These are phyloP conservation scores for Micrasema longulum DNA, from an alignment of 1,140 invertebrate species.

Conservation along the genomic window DNA sequence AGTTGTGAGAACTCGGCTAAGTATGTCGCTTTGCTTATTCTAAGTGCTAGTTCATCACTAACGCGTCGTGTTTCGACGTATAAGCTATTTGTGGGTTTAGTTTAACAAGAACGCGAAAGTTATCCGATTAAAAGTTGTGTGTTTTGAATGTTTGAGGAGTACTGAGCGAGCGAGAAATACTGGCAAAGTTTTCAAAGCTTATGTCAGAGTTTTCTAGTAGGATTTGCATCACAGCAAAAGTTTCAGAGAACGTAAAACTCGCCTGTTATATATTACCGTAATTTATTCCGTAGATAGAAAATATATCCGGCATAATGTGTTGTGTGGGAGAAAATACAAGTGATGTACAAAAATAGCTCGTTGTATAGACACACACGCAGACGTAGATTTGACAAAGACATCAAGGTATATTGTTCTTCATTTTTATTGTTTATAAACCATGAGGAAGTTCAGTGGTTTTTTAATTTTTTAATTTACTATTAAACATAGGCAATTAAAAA, in stretches of 20 bases:
- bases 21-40: too few relatives aligned
- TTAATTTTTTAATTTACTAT: too few relatives aligned
- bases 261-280: constrained; percentile 5
- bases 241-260: constrained; percentile 19
- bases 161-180: neutral
- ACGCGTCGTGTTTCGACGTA: neutral
- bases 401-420: too few relatives aligned
- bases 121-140: constrained; percentile 25
- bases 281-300: constrained; percentile 19
- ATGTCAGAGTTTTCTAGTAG: neutral
- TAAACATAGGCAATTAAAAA: too few relatives aligned
- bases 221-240: constrained; percentile 12
- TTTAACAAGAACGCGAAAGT: constrained; percentile 20
- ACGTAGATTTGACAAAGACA: too few relatives aligned
- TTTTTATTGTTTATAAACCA: too few relatives aligned
- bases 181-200: neutral
- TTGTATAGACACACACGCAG: too few relatives aligned
- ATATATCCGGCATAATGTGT: neutral
- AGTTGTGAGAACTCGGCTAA: too few relatives aligned
- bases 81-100: neutral
- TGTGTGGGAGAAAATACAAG: neutral
- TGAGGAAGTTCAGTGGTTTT: too few relatives aligned
- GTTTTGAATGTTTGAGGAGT: constrained; percentile 22
- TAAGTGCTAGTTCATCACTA: neutral
- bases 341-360: neutral